Base-by-base conservation (phyloP, 2,113 vertebrate species). In the Hemibagrus wyckioides region DNA sequence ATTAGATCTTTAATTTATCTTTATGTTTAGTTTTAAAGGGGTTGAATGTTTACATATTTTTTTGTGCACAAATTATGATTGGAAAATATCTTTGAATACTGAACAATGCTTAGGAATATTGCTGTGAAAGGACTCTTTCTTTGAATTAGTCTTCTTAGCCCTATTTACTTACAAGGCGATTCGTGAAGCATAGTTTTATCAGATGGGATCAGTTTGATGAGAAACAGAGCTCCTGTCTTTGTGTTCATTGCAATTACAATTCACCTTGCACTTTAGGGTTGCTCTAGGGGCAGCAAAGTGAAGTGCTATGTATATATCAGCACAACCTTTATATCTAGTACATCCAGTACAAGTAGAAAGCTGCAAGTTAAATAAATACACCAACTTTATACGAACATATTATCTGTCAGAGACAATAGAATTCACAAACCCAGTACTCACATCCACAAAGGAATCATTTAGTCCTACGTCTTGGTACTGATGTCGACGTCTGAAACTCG, bases 221-320 rank as follows among this genome's bases (percentile, higher is more conserved):
- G n/a, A 79, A 21, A 52, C 28, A 9, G 7, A 17, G n/a, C 14
- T 9, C 14, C 54, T 54, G 14, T n/a, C 50, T 33, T 56, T 80
- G 76, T 14, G 44, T 48, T 57, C 75, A 79, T 71, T 87, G 80
- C 59, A 44, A 75, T 25, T 48, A 75, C 41, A 48, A 28, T 44
- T 73, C 4, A 1, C 21, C 39, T 44, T 25, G 21, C 9, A 44
- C 44, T 48, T 48, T 48, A 48, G 5, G 9, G 44, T 5, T 8
- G 6, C 44, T 48, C 44, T 48, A 48, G 44, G 44, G 39, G 41
- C 71, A 75, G 41, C 71, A 75, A 39, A 39, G 21, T 8, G 71
- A 39, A 14, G 4, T 48, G 44, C 6, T 48, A 48, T 48, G 44
- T 7, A 5, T 4, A 5, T 48, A 48, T 48, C 2, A 48, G 9